Conservation (phyloP, 2,888 invertebrate species). For the Lymantria dispar region DNA sequence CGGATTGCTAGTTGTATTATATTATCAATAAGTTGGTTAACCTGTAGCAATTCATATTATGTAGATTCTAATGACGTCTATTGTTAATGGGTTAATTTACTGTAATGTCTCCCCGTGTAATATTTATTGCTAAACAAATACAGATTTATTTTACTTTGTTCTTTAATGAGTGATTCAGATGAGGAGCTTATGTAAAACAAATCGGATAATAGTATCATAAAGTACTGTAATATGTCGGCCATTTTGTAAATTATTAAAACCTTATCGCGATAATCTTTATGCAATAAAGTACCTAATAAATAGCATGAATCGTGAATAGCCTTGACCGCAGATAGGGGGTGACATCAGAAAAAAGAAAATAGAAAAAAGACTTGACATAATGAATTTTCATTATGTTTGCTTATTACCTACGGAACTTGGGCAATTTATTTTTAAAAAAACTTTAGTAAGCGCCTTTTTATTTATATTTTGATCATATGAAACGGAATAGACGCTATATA, state of each 20-base stretch:
- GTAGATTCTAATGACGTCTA: constrained; percentile 32
- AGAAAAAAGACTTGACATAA: no score
- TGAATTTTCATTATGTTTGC: no score
- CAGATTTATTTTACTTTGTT: constrained; percentile 14
- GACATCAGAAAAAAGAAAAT: no score
- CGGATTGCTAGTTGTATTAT: constrained; percentile 29
- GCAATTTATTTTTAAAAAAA: no score
- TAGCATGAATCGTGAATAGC: no score
- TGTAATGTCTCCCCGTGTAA: constrained; percentile 7
- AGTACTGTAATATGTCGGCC: no score
- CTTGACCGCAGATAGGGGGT: no score
- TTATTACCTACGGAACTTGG: no score
- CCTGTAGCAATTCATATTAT: constrained; percentile 31
- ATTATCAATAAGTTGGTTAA: constrained; percentile 34
- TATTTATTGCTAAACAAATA: constrained; percentile 1
- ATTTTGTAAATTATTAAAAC: no score
- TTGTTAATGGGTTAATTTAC: constrained; percentile 22
- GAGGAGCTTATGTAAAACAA: background rate
- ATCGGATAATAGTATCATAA: background rate
- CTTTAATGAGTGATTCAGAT: constrained; percentile 4
- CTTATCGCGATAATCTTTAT: no score
- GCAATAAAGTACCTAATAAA: no score
- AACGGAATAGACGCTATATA: background rate
- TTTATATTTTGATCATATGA: background rate
- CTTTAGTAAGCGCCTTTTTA: background rate